Conservation (phyloP, 2,888 invertebrate genomes). For the Lasioglossum oenotherae region DNA sequence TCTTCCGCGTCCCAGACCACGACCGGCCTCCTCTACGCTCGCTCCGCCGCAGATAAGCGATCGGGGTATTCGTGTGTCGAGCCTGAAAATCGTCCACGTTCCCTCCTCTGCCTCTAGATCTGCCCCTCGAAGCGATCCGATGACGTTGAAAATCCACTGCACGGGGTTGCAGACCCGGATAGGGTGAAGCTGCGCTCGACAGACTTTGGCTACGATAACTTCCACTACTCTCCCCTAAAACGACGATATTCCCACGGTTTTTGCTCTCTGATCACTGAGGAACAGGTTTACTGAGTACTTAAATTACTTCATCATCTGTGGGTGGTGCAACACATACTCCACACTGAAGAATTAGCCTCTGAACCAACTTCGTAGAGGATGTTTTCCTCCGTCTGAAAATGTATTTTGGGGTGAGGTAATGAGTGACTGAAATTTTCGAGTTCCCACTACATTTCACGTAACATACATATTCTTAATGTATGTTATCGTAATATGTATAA, state of each 20-base stretch:
- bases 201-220: background rate
- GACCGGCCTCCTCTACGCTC: slow-evolving; percentile 39
- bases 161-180: background rate
- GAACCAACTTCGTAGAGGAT: background rate
- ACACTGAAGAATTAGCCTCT: background rate
- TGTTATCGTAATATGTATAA: background rate
- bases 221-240: background rate
- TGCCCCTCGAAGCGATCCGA: background rate
- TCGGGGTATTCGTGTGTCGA: slow-evolving; percentile 37
- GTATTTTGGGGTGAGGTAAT: background rate
- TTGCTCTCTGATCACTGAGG: background rate
- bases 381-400: background rate
- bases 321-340: background rate
- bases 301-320: background rate
- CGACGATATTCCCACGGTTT: background rate
- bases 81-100: slow-evolving; percentile 32
- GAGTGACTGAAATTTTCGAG: background rate
- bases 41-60: slow-evolving; percentile 46
- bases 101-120: background rate
- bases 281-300: slow-evolving; percentile 2
- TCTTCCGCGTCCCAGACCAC: slow-evolving; percentile 56
- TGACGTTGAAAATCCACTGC: background rate
- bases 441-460: background rate
- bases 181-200: background rate
- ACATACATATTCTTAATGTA: background rate